phyloP scores from a whole-genome alignment of 2,888 invertebrate genomes.

The Pristionchus arcanus region DNA sequence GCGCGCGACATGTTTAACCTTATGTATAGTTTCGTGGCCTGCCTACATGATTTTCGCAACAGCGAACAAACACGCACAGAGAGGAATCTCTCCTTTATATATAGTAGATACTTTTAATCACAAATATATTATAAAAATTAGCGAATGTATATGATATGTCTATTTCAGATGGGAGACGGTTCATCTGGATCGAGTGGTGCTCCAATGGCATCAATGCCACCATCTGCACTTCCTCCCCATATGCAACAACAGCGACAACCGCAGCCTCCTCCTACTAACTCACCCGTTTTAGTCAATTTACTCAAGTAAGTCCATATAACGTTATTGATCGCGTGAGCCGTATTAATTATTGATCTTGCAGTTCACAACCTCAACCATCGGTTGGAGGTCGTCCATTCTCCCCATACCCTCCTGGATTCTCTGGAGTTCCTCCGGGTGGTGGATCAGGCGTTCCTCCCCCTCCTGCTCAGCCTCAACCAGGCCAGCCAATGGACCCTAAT shows the following conservation, averaged over 20 bases:
- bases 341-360: neutral
- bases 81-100: too few relatives aligned
- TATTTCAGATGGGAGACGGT: constrained; percentile 32
- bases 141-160: neutral
- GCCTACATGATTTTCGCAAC: too few relatives aligned
- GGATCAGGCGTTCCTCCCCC: neutral
- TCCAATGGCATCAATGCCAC: neutral
- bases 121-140: too few relatives aligned
- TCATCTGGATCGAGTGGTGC: neutral
- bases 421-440: neutral
- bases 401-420: constrained; percentile 7
- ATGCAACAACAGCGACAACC: constrained; percentile 48
- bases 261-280: constrained; percentile 58
- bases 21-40: too few relatives aligned
- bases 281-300: constrained; percentile 66
- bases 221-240: constrained; percentile 49
- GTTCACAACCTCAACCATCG: constrained; percentile 10
- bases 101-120: too few relatives aligned
- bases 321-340: neutral
- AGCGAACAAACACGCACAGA: too few relatives aligned
- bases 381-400: constrained; percentile 32
- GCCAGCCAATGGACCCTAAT: constrained; percentile 29
- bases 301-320: constrained; percentile 56
- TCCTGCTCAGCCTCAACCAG: neutral
- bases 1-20: too few relatives aligned